Evolutionary conservation across 2,797 vertebrate species (phyloP).

Genomic region (Peromyscus eremicus): DNA sequence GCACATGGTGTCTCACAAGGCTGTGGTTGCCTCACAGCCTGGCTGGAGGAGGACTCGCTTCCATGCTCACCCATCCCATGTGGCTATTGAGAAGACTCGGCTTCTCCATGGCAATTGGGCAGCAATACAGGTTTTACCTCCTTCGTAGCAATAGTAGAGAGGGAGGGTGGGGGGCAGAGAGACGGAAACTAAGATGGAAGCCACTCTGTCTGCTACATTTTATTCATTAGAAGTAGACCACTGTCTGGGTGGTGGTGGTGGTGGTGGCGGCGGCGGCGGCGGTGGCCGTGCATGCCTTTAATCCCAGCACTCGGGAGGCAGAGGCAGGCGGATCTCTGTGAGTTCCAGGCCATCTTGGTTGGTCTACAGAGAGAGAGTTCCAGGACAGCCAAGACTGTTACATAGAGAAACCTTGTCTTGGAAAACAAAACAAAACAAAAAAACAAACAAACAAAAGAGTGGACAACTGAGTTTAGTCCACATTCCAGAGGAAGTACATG

Average conservation of each 20-base stretch:
- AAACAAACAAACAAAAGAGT: background rate
- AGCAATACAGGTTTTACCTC: conserved; percentile 5
- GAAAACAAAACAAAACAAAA: too few species aligned
- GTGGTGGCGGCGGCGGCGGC: too few species aligned
- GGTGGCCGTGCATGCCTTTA: too few species aligned
- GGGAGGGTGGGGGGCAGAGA: background rate
- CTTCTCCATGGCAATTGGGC: background rate
- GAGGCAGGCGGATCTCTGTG: too few species aligned
- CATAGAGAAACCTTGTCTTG: too few species aligned
- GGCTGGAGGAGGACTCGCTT: background rate
- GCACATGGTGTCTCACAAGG: background rate
- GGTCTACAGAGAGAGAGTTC: too few species aligned
- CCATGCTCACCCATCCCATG: background rate
- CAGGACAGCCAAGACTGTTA: too few species aligned
- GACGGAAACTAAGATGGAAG: background rate
- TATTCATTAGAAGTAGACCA: background rate
- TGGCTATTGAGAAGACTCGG: background rate
- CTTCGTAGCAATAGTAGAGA: background rate
- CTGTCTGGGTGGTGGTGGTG: too few species aligned
- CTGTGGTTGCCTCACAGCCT: background rate
- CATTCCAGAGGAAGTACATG: background rate
- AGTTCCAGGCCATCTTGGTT: too few species aligned
- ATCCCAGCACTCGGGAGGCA: too few species aligned
- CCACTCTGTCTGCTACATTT: background rate
- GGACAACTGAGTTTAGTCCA: background rate